phyloP scores from a whole-genome alignment of 2,113 vertebrate genomes.

The Pygoscelis antarcticus region DNA sequence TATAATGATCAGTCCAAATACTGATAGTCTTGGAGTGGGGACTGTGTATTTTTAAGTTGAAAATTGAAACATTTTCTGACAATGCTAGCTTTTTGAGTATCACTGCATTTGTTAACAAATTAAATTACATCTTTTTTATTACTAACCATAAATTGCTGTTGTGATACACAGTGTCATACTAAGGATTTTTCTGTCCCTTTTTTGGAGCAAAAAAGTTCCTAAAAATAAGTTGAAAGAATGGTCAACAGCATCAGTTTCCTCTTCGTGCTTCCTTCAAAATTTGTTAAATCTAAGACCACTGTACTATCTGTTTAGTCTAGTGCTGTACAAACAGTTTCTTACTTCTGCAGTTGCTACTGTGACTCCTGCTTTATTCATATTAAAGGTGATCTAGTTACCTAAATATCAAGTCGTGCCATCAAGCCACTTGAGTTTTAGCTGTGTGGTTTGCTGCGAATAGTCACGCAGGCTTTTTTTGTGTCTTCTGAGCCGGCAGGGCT shows the following conservation, averaged over 20 bases:
- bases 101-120: background rate
- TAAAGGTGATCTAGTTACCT: background rate
- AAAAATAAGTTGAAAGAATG: slow-evolving; percentile 24
- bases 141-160: background rate
- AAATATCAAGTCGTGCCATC: background rate
- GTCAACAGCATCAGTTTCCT: background rate
- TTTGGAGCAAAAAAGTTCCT: background rate
- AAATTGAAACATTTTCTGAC: background rate
- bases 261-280: background rate
- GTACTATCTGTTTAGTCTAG: background rate
- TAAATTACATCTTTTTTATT: background rate
- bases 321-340: background rate
- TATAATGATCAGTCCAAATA: background rate
- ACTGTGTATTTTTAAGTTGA: background rate
- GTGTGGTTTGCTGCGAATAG: background rate
- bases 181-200: background rate
- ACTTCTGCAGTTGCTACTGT: background rate
- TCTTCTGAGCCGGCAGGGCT: background rate
- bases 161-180: background rate
- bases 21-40: background rate
- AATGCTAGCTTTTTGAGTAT: background rate
- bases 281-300: background rate
- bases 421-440: background rate
- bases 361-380: background rate
- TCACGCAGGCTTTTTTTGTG: fast-evolving